Conservation (phyloP, 1,140 invertebrate genomes). For the Calycopis cecrops region DNA sequence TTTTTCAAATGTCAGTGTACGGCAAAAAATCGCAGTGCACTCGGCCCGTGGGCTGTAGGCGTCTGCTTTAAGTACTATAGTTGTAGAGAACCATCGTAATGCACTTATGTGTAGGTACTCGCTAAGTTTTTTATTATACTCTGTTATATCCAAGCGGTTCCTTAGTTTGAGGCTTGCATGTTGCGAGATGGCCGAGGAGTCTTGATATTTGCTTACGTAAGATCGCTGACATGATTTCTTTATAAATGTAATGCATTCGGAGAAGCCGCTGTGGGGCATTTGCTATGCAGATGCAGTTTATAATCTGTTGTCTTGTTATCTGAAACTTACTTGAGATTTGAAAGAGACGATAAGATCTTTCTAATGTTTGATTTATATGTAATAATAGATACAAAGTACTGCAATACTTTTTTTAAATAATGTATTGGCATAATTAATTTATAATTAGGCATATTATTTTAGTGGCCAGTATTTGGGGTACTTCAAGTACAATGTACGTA, state of each 20-base stretch:
- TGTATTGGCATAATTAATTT: no score
- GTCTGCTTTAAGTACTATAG: conserved; percentile 65
- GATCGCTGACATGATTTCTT: conserved; percentile 20
- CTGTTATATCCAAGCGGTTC: conserved; percentile 61
- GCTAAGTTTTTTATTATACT: conserved; percentile 72
- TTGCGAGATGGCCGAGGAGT: conserved; percentile 27
- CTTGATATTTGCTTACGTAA: conserved; percentile 48
- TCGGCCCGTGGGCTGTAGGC: conserved; percentile 56
- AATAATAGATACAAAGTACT: no score
- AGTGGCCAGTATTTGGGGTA: no score
- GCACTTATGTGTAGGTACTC: conserved; percentile 69
- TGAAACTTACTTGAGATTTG: no score
- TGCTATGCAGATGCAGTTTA: neutral
- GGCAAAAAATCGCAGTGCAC: conserved; percentile 64
- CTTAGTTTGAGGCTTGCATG: conserved; percentile 57
- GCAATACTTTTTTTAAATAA: no score
- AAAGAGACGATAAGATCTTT: no score
- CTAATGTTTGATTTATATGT: no score
- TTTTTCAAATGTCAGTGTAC: conserved; percentile 69
- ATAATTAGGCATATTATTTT: no score
- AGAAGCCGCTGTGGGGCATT: conserved; percentile 9
- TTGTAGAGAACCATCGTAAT: conserved; percentile 63
- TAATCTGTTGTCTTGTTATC: no score
- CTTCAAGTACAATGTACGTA: no score
- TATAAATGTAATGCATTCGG: conserved; percentile 10